Evolutionary conservation across 2,797 vertebrate species (phyloP), one percentile per base, ranked within the genome.

Genomic region (Anabas testudineus): DNA sequence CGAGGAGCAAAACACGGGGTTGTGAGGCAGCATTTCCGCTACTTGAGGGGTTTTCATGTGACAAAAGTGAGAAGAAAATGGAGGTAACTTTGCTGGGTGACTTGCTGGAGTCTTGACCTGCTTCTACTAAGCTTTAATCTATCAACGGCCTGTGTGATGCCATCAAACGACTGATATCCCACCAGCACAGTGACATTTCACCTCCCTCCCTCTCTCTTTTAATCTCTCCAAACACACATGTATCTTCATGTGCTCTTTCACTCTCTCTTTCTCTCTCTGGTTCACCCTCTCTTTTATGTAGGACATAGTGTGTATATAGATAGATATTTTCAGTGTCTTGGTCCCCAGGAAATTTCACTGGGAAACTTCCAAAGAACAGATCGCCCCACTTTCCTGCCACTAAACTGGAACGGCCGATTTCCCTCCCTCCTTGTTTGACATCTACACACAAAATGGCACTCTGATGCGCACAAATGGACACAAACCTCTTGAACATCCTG

Each of bases 331-430:
- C 93, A 91, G 93, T 90, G 91, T 92, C 93, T 94, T 60, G 55
- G 94, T 94, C 93, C 94, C 93, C 85, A 92, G 92, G 93, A 94
- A 92, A 91, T 92, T 92, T 93, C 81, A 84, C 92, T 94, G 93
- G 93, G 93, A 94, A 94, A 95, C 92, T 94, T 94, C 92, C 92
- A 94, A 93, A 93, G 94, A 93, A 94, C 94, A 94, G 90, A 94
- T 88, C 92, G 93, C 83, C 93, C 94, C 93, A 95, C 92, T 95
- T 95, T 95, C 86, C 74, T 83, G 81, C 85, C 87, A 80, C 84
- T 84, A 93, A 95, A 95, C 93, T 95, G 90, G 94, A 93, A 86
- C 94, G 91, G 88, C 83, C 91, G 84, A 93, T 92, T 90, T 92
- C 84, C 90, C 85, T 90, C 83, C 80, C 71, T 87, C 82, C 80